phyloP scores from a whole-genome alignment of 92 coral and sea anemone genomes.

The Epizoanthus illoricatus region DNA sequence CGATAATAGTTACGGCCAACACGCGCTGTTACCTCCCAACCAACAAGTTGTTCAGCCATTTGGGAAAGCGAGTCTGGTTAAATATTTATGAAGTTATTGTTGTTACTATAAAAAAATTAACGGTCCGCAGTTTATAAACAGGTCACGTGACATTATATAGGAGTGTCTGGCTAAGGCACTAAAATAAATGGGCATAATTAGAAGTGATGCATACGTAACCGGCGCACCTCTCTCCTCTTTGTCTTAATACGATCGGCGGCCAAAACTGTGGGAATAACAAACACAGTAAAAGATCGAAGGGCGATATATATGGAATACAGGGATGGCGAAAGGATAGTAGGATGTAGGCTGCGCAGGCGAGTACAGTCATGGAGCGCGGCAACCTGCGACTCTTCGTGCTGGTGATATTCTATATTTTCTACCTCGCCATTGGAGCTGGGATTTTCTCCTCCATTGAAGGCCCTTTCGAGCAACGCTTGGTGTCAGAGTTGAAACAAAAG shows the following conservation, averaged over 20 bases:
- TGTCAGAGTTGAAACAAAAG: constrained; percentile 61
- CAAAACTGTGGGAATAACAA: constrained; percentile 2
- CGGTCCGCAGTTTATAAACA: neutral
- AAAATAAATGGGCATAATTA: constrained; percentile 31
- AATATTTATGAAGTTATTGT: neutral
- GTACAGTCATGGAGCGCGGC: constrained; percentile 73
- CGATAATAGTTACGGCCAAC: too few species aligned
- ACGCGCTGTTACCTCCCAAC: too few species aligned
- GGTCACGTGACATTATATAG: neutral
- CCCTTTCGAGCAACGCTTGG: constrained; percentile 82
- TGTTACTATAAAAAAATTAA: neutral
- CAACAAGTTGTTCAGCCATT: too few species aligned
- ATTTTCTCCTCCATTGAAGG: constrained; percentile 98
- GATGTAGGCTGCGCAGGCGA: neutral
- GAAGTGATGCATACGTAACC: constrained; percentile 29
- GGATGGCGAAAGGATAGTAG: neutral
- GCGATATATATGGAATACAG: neutral
- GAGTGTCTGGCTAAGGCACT: neutral
- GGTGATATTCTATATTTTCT: constrained; percentile 77
- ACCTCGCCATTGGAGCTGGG: constrained; percentile 91
- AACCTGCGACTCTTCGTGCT: constrained; percentile 75
- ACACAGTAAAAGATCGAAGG: neutral
- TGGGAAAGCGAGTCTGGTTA: too few species aligned
- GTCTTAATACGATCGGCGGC: constrained; percentile 2
- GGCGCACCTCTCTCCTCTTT: constrained; percentile 12